phyloP scores from a whole-genome alignment of 2,113 vertebrate genomes.

The Ginglymostoma cirratum region DNA sequence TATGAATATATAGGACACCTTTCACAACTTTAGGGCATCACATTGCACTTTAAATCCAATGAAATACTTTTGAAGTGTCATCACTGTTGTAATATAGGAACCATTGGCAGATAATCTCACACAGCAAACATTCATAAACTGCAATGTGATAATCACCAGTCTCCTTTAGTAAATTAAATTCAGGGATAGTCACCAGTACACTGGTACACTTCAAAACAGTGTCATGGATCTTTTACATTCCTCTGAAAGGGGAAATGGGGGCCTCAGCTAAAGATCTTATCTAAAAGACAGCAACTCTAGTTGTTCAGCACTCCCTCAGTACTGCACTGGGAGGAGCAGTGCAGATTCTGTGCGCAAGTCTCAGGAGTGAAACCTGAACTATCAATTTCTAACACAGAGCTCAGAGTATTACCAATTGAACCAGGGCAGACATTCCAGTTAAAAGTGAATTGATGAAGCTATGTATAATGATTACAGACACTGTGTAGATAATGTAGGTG shows the following conservation, averaged over 20 bases:
- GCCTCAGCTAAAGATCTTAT: neutral
- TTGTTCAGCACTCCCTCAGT: neutral
- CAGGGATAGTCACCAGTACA: neutral
- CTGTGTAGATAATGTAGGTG: neutral
- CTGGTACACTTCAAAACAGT: neutral
- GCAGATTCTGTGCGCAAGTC: too few relatives aligned
- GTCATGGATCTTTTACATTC: neutral
- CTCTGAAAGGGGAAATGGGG: neutral
- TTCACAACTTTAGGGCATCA: neutral
- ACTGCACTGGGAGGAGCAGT: neutral
- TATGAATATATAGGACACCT: neutral
- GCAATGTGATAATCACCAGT: neutral
- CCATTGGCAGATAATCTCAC: neutral
- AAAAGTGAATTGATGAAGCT: neutral
- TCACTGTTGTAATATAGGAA: neutral
- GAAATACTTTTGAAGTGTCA: neutral
- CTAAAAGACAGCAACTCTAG: neutral
- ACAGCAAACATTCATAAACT: neutral
- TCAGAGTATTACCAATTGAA: neutral
- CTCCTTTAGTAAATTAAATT: neutral
- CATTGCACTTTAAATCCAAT: neutral
- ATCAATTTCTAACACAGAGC: neutral
- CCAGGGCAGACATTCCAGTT: neutral
- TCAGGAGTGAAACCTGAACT: neutral
- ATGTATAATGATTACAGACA: neutral